Conservation (phyloP, 2,888 invertebrate genomes). For the Drosophila flavopinicola region DNA sequence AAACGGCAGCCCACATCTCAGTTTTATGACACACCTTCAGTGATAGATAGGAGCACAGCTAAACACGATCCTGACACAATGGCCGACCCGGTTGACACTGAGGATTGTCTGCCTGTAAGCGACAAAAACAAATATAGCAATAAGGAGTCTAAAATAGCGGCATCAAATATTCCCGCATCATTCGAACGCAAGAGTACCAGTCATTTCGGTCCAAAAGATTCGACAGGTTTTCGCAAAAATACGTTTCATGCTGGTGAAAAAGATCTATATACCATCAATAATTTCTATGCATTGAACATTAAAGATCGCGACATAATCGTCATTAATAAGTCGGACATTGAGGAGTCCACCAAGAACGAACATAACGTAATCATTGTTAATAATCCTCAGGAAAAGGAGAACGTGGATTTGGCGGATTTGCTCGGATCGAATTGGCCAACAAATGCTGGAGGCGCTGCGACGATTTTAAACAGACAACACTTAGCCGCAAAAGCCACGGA, state of each 20-base stretch:
- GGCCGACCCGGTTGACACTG: slow-evolving; percentile 9
- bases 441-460: slow-evolving; percentile 81
- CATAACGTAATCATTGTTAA: slow-evolving; percentile 78
- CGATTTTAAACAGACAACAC: slow-evolving; percentile 74
- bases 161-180: slow-evolving; percentile 6
- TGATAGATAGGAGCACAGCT: neutral
- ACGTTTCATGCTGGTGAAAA: slow-evolving; percentile 11
- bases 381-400: slow-evolving; percentile 66
- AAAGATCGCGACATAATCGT: slow-evolving; percentile 81
- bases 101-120: slow-evolving; percentile 5
- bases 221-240: slow-evolving; percentile 11
- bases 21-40: slow-evolving; percentile 50
- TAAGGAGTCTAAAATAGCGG: slow-evolving; percentile 14
- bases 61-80: slow-evolving; percentile 2
- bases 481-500: slow-evolving; percentile 23
- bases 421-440: slow-evolving; percentile 82
- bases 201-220: slow-evolving; percentile 16
- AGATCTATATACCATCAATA: slow-evolving; percentile 1
- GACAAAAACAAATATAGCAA: slow-evolving; percentile 11
- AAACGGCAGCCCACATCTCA: slow-evolving; percentile 45
- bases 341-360: slow-evolving; percentile 78
- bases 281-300: slow-evolving; percentile 51
- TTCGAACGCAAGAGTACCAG: slow-evolving; percentile 6
- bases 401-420: slow-evolving; percentile 81
- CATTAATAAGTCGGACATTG: slow-evolving; percentile 80